phyloP scores from a whole-genome alignment of 2,113 vertebrate genomes.

The Leptobrachium leishanense region DNA sequence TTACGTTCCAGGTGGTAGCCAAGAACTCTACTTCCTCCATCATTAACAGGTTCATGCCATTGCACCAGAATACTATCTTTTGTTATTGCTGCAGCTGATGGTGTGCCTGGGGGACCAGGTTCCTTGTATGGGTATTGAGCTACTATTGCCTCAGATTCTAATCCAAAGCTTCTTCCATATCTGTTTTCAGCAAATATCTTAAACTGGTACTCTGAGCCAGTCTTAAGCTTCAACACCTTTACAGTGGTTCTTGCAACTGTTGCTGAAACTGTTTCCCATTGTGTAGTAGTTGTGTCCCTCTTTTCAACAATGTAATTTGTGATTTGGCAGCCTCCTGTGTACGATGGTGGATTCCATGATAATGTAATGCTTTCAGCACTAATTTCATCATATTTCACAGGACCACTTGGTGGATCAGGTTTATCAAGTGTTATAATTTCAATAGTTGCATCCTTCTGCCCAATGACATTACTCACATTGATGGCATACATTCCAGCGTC shows the following conservation, averaged over 20 bases:
- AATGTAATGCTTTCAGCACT: conserved; percentile 91
- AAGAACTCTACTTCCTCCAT: conserved; percentile 87
- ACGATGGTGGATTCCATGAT: conserved; percentile 88
- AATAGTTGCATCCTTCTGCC: conserved; percentile 85
- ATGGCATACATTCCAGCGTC: conserved; percentile 91
- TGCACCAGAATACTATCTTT: conserved; percentile 91
- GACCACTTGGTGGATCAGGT: conserved; percentile 89
- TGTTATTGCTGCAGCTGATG: conserved; percentile 81
- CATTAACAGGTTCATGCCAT: conserved; percentile 92
- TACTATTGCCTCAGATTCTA: conserved; percentile 83
- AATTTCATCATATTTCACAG: conserved; percentile 91
- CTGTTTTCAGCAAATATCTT: conserved; percentile 96
- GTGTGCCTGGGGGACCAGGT: conserved; percentile 94
- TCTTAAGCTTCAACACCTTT: conserved; percentile 89
- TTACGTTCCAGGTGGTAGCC: conserved; percentile 97
- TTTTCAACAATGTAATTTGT: conserved; percentile 97
- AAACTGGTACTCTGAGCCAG: conserved; percentile 95
- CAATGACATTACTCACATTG: conserved; percentile 79
- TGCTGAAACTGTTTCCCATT: conserved; percentile 89
- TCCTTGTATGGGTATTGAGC: conserved; percentile 96
- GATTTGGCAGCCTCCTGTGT: conserved; percentile 91
- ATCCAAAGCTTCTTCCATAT: conserved; percentile 90
- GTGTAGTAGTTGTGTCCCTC: conserved; percentile 87
- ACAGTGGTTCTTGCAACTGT: conserved; percentile 88
- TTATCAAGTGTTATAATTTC: conserved; percentile 94